Conservation (phyloP, 2,797 vertebrate genomes). For the Microtus agrestis region DNA sequence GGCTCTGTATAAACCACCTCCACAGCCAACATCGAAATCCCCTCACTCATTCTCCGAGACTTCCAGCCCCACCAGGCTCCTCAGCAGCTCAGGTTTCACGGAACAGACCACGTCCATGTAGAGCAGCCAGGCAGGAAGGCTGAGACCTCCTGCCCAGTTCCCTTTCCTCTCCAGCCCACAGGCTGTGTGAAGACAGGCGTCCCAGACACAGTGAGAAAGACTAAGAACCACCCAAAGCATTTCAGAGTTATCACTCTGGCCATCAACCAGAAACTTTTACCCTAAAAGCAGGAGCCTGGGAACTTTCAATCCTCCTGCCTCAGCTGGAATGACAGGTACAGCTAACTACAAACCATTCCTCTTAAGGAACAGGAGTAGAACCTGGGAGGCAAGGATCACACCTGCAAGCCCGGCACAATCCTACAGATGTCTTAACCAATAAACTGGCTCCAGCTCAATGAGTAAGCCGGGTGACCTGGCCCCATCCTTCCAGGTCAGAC, state of each 20-base stretch:
- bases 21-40: not conserved
- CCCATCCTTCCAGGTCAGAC: too few relatives aligned
- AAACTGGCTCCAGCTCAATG: not conserved
- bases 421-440: not conserved
- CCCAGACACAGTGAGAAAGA: not conserved
- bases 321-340: not conserved
- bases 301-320: not conserved
- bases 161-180: not conserved
- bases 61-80: not conserved
- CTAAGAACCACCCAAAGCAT: not conserved
- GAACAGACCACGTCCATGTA: not conserved
- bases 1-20: not conserved
- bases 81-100: not conserved
- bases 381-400: not conserved
- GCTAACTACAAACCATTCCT: not conserved
- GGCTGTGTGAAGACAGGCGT: not conserved
- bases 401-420: not conserved
- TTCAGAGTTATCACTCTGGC: not conserved
- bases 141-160: not conserved
- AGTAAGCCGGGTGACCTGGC: not conserved
- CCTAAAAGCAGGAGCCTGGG: not conserved
- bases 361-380: not conserved
- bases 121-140: not conserved
- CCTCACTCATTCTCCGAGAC: not conserved
- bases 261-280: slow-evolving; percentile 6